Conservation (phyloP, 2,888 invertebrate genomes). For the Apamea sordens region DNA sequence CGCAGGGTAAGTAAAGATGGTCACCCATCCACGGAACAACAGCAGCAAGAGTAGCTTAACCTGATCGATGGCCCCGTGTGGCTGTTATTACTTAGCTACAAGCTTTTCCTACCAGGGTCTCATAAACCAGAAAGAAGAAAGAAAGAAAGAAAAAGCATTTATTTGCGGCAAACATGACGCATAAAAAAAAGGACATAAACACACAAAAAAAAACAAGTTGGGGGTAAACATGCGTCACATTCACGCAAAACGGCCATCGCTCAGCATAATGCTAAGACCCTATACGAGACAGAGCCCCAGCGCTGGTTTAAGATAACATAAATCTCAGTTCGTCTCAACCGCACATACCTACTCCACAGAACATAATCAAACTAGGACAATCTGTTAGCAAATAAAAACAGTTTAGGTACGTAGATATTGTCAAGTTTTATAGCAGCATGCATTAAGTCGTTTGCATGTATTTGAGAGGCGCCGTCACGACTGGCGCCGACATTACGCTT, state of each 20-base stretch:
- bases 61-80: background rate
- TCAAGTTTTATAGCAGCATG: slow-evolving; percentile 65
- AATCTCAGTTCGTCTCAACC: background rate
- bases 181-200: too few relatives aligned
- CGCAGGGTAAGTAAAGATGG: background rate
- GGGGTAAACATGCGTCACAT: too few relatives aligned
- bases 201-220: too few relatives aligned
- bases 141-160: too few relatives aligned
- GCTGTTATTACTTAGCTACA: background rate
- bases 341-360: background rate
- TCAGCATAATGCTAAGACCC: too few relatives aligned
- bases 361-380: slow-evolving; percentile 37
- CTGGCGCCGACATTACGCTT: slow-evolving; percentile 62
- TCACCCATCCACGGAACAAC: background rate
- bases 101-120: background rate
- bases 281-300: too few relatives aligned
- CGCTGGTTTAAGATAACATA: background rate
- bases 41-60: background rate
- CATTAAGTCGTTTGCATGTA: slow-evolving; percentile 67
- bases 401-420: slow-evolving; percentile 53
- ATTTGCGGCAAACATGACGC: too few relatives aligned
- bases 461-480: slow-evolving; percentile 62
- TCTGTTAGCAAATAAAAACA: slow-evolving; percentile 62
- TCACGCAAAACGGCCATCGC: too few relatives aligned
- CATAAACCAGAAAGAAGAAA: slow-evolving; percentile 6